Evolutionary conservation across 2,888 invertebrate genomes (phyloP).

Genomic region (Caenorhabditis sp.): DNA sequence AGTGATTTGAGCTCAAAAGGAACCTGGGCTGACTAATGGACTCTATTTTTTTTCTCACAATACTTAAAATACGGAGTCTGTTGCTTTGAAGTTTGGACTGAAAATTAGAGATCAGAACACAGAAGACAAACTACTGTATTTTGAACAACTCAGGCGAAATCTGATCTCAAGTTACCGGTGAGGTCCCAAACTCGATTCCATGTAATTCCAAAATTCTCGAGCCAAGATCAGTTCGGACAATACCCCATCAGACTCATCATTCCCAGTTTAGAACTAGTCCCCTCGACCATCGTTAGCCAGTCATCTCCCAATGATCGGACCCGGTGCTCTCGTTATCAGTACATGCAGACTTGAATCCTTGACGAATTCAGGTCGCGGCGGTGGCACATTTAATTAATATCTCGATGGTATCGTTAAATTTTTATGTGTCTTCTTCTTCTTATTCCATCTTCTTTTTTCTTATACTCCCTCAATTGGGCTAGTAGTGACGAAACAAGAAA

Average conservation of each 20-base stretch:
- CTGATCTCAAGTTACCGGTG: too few species aligned
- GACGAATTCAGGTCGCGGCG: slow-evolving; percentile 26
- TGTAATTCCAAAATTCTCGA: too few species aligned
- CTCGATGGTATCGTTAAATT: slow-evolving; percentile 46
- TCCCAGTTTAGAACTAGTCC: background rate
- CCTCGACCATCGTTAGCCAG: background rate
- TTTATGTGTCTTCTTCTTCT: slow-evolving; percentile 43
- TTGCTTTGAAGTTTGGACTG: too few species aligned
- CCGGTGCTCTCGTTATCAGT: background rate
- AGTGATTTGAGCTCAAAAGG: too few species aligned
- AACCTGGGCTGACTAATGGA: too few species aligned
- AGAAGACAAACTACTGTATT: background rate
- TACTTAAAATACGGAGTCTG: background rate
- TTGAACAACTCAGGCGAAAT: too few species aligned
- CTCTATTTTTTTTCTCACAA: background rate
- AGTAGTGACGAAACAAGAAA: slow-evolving; percentile 35
- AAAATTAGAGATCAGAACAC: background rate
- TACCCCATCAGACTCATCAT: too few species aligned
- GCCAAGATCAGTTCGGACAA: too few species aligned
- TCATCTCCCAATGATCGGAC: background rate
- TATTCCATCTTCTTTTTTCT: slow-evolving; percentile 14
- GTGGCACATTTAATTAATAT: slow-evolving; percentile 55
- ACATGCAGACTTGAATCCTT: background rate
- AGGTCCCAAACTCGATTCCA: too few species aligned
- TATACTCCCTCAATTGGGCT: slow-evolving; percentile 11